Evolutionary conservation across 2,797 vertebrate genomes (phyloP).

Genomic region (Spea hammondii): DNA sequence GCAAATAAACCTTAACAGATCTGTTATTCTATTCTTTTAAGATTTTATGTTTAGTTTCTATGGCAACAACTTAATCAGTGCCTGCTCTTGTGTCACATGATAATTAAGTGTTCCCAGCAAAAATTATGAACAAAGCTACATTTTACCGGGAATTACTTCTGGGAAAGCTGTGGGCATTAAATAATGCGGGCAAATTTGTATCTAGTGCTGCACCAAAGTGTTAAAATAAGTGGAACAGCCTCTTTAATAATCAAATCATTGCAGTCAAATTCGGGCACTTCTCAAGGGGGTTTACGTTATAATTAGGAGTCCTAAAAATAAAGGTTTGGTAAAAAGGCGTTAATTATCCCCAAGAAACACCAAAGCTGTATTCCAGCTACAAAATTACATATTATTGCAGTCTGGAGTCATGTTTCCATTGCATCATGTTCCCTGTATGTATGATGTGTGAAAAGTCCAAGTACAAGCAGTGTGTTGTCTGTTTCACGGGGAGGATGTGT

Average conservation of each 20-base stretch:
- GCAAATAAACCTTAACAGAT: too few relatives aligned
- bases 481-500: conserved; percentile 55
- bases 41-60: too few relatives aligned
- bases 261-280: background rate
- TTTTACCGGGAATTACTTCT: too few relatives aligned
- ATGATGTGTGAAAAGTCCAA: conserved; percentile 4
- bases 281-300: conserved; percentile 23
- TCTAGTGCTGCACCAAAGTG: too few relatives aligned
- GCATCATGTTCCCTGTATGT: conserved; percentile 19
- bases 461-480: background rate
- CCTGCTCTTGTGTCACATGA: too few relatives aligned
- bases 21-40: too few relatives aligned
- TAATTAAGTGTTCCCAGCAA: too few relatives aligned
- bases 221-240: too few relatives aligned
- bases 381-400: conserved; percentile 52
- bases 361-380: conserved; percentile 54
- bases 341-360: conserved; percentile 49
- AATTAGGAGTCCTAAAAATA: conserved; percentile 20
- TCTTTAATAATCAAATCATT: background rate
- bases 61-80: too few relatives aligned
- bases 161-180: too few relatives aligned
- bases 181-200: too few relatives aligned
- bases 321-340: conserved; percentile 28
- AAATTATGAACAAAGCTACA: too few relatives aligned
- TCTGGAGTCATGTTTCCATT: conserved; percentile 40